These are phyloP conservation scores for Triplophysa rosa DNA, from an alignment of 2,113 vertebrate genomes.

Conservation along the genomic window DNA sequence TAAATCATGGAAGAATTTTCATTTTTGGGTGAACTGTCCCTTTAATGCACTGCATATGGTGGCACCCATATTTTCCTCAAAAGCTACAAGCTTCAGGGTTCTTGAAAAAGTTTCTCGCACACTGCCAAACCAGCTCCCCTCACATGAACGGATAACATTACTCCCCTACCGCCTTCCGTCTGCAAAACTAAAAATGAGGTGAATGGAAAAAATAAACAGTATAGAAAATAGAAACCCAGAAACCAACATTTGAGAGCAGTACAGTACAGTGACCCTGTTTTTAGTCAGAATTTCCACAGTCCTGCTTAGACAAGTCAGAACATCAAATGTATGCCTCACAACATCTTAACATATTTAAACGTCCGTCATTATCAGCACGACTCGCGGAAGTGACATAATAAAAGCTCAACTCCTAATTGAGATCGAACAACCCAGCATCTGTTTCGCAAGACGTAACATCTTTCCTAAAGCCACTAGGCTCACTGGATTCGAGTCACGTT, in stretches of 20 bases:
- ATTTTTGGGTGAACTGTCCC: too few relatives aligned
- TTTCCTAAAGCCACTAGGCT: background rate
- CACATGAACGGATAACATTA: slow-evolving; percentile 72
- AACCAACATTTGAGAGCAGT: background rate
- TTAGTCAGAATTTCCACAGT: background rate
- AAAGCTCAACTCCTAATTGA: background rate
- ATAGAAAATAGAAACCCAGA: slow-evolving; percentile 24
- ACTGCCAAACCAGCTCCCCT: slow-evolving; percentile 20
- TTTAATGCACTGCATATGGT: background rate
- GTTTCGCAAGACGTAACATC: background rate
- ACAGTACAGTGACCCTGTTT: background rate
- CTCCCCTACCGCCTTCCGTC: slow-evolving; percentile 63
- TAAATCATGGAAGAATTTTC: too few relatives aligned
- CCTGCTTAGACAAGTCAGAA: background rate
- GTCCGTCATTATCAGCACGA: background rate
- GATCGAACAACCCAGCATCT: slow-evolving; percentile 13
- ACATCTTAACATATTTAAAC: slow-evolving; percentile 1
- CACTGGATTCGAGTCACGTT: slow-evolving; percentile 17
- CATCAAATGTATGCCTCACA: background rate
- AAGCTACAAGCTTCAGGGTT: slow-evolving; percentile 1
- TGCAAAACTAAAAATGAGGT: slow-evolving; percentile 50
- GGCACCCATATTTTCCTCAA: slow-evolving; percentile 28
- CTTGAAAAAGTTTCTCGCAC: slow-evolving; percentile 24
- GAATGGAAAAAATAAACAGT: slow-evolving; percentile 49
- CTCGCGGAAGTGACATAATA: background rate